phyloP scores from a whole-genome alignment of 2,797 vertebrate genomes.

The Sebastes kiyomatsui region DNA sequence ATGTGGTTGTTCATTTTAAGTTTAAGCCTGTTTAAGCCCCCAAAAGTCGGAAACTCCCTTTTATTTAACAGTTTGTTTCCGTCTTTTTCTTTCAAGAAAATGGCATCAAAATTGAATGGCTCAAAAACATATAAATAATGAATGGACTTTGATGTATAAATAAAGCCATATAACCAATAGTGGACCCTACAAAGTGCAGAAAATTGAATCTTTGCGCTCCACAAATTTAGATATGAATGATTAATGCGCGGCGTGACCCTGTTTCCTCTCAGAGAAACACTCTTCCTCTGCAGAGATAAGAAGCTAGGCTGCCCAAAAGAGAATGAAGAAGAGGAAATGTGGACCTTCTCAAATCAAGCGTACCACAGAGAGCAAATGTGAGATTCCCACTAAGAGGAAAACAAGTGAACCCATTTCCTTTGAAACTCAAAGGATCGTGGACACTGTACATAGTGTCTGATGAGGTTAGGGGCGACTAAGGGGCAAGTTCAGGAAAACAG shows the following conservation, averaged over 20 bases:
- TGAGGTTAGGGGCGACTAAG: not conserved
- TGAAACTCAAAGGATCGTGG: not conserved
- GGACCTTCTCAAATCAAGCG: conserved; percentile 28
- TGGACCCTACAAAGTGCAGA: conserved; percentile 71
- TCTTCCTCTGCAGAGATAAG: conserved; percentile 53
- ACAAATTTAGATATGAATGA: conserved; percentile 78
- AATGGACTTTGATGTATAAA: conserved; percentile 72
- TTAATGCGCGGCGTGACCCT: conserved; percentile 68
- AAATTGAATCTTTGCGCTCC: conserved; percentile 75
- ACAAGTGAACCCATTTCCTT: not conserved
- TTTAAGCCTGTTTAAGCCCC: not conserved
- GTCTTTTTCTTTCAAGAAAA: conserved; percentile 27
- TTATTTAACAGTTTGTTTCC: not conserved
- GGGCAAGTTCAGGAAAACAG: not conserved
- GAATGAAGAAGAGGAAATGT: not conserved
- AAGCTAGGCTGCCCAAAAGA: conserved; percentile 19
- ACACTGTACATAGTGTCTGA: not conserved
- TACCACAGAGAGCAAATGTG: conserved; percentile 7
- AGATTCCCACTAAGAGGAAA: conserved; percentile 8
- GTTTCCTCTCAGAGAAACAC: conserved; percentile 60
- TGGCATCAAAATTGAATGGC: conserved; percentile 35
- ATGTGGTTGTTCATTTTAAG: not conserved
- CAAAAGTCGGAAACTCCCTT: not conserved
- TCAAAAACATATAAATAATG: conserved; percentile 72
- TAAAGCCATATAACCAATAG: conserved; percentile 73